Evolutionary conservation across 2,113 vertebrate genomes (phyloP).

Genomic region (Chelonoidis abingdonii): DNA sequence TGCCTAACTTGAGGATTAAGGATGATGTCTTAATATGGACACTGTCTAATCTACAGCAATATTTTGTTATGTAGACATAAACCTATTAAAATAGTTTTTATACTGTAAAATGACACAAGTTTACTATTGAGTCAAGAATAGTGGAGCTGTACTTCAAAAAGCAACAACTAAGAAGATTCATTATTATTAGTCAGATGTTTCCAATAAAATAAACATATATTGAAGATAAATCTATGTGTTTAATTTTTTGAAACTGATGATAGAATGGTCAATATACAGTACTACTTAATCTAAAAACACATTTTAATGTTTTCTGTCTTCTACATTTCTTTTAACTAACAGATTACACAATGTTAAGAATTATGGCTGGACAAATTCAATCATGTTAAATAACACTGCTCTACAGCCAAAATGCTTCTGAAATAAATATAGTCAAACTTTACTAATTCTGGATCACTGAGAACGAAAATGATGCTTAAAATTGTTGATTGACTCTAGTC

Average conservation of each 20-base stretch:
- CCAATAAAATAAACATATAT: neutral
- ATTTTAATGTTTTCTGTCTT: neutral
- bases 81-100: neutral
- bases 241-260: neutral
- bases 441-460: no score
- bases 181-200: neutral
- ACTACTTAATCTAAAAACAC: neutral
- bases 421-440: no score
- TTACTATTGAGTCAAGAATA: neutral
- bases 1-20: rapidly evolving
- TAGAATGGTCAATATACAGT: neutral
- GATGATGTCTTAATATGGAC: neutral
- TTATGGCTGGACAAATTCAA: slow-evolving; percentile 14
- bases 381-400: neutral
- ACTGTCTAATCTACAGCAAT: neutral
- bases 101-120: neutral
- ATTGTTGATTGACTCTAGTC: no score
- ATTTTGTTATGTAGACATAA: neutral
- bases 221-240: neutral
- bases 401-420: no score
- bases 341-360: neutral
- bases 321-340: neutral
- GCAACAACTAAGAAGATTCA: neutral
- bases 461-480: no score
- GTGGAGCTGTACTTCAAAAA: neutral